Evolutionary conservation across 1,140 invertebrate genomes (phyloP).

Genomic region (Paraescarpia echinospica): DNA sequence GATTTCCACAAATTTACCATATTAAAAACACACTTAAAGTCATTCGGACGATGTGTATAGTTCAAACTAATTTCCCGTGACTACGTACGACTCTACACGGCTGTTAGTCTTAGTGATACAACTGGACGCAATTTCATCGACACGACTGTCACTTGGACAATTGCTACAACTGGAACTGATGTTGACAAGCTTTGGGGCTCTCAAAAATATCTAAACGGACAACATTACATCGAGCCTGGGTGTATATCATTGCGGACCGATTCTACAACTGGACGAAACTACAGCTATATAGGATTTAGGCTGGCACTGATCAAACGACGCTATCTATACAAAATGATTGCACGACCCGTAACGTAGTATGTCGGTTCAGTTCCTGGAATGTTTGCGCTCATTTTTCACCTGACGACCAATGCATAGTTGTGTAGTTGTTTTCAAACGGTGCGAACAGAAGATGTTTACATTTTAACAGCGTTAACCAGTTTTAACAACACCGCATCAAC

Average conservation of each 20-base stretch:
- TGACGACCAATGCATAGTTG: conserved; percentile 4
- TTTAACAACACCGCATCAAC: not conserved
- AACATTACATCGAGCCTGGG: not conserved
- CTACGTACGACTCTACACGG: not conserved
- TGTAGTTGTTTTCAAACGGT: not conserved
- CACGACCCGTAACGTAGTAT: not conserved
- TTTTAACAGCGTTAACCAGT: not conserved
- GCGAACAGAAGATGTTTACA: not conserved
- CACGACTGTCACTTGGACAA: not conserved
- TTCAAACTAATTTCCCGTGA: not conserved
- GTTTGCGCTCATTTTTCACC: not conserved
- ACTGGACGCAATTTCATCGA: not conserved
- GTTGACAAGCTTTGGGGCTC: not conserved
- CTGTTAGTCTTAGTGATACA: not conserved
- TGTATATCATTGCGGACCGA: not conserved
- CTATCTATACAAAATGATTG: not conserved
- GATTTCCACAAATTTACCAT: not conserved
- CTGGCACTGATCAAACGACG: not conserved
- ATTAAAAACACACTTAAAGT: not conserved
- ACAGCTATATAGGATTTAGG: not conserved
- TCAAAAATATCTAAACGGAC: not conserved
- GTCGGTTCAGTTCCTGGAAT: not conserved
- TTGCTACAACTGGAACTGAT: not conserved
- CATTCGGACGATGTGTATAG: not conserved
- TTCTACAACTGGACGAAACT: not conserved